A percentile compares a stretch with the other conserved stretches of the same genome.
phyloP scores from a whole-genome alignment of 2,888 invertebrate genomes.

The Hartigia nigra region DNA sequence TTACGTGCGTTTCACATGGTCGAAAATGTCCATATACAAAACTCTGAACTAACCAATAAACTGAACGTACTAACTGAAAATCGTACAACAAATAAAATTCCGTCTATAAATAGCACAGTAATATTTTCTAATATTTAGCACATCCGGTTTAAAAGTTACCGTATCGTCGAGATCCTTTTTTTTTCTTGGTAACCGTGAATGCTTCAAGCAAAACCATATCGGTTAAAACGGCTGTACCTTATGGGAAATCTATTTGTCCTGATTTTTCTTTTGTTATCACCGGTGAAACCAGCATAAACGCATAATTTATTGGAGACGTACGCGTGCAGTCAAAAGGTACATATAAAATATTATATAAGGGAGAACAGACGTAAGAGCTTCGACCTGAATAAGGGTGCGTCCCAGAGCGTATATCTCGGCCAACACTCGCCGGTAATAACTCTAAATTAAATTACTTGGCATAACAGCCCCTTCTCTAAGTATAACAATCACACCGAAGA shows the following conservation, averaged over 20 bases:
- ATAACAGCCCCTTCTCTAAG: conserved; percentile 7
- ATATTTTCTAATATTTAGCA: neutral
- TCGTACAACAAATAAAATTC: neutral
- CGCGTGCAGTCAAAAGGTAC: neutral
- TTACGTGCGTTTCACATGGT: neutral
- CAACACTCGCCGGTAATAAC: conserved; percentile 16
- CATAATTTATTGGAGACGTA: no score
- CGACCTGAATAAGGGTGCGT: neutral
- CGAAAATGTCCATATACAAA: neutral
- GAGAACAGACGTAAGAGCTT: neutral
- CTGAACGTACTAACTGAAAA: neutral
- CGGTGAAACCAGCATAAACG: neutral
- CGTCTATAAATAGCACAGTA: neutral
- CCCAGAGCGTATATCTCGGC: neutral
- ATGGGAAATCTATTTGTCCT: neutral
- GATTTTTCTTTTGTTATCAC: neutral
- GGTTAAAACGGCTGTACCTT: neutral
- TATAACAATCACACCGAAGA: conserved; percentile 13
- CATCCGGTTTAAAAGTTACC: neutral
- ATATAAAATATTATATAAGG: neutral
- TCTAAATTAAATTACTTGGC: conserved; percentile 16
- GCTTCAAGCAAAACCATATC: neutral
- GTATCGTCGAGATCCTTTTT: neutral
- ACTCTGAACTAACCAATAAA: neutral
- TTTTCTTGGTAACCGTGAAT: neutral